Evolutionary conservation across 53 echinoderm and acorn worm genomes (phyloP).

Genomic region (Antedon mediterranea): DNA sequence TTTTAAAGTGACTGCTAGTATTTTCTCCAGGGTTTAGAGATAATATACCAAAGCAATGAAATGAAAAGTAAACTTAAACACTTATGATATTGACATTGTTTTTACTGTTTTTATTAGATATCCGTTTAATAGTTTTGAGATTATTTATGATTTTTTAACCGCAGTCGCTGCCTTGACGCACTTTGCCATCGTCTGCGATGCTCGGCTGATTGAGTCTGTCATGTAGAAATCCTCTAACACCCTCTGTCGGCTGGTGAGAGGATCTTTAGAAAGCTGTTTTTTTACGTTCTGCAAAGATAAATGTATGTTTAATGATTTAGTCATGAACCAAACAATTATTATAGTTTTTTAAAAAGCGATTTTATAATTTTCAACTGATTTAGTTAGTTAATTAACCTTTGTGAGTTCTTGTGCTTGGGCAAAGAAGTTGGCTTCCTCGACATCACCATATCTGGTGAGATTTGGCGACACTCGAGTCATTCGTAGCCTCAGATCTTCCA

Average conservation of each 20-base stretch:
- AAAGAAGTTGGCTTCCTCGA: slow-evolving; percentile 97
- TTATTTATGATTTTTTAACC: slow-evolving; percentile 2
- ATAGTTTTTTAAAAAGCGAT: too few species aligned
- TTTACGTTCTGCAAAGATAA: slow-evolving; percentile 29
- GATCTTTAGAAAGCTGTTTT: slow-evolving; percentile 35
- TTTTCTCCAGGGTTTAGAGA: too few species aligned
- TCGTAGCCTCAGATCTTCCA: slow-evolving; percentile 51
- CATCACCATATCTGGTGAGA: slow-evolving; percentile 85
- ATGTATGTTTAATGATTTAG: too few species aligned
- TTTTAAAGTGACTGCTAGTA: too few species aligned
- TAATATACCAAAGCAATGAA: too few species aligned
- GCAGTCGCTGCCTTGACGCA: slow-evolving; percentile 72
- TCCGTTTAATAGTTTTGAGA: background rate
- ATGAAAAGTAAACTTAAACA: background rate
- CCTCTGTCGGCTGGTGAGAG: slow-evolving; percentile 45
- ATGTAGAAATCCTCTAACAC: slow-evolving; percentile 82
- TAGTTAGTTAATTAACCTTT: slow-evolving; percentile 31
- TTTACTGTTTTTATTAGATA: background rate
- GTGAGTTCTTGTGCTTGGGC: slow-evolving; percentile 63
- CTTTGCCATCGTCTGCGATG: slow-evolving; percentile 95
- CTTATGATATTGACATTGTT: background rate
- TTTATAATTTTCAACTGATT: too few species aligned
- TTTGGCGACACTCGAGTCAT: slow-evolving; percentile 79
- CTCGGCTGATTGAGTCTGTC: slow-evolving; percentile 93
- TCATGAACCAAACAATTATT: too few species aligned